phyloP scores from a whole-genome alignment of 2,113 vertebrate genomes.

The Sinocyclocheilus anshuiensis region DNA sequence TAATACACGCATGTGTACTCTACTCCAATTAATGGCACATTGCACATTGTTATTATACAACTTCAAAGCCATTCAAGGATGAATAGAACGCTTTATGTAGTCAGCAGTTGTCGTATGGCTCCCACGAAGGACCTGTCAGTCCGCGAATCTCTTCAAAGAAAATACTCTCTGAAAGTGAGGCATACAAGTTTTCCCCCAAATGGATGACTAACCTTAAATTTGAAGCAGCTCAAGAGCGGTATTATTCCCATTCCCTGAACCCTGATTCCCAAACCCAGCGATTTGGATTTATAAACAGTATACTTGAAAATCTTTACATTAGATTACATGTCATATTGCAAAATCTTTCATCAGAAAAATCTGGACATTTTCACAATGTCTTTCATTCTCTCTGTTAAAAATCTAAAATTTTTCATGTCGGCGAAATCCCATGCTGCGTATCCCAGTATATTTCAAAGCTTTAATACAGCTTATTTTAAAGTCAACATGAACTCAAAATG shows the following conservation, averaged over 20 bases:
- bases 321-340: conserved; percentile 45
- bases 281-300: conserved; percentile 39
- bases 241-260: conserved; percentile 6
- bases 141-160: conserved; percentile 8
- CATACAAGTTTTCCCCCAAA: not conserved
- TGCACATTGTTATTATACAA: conserved; percentile 45
- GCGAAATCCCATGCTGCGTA: conserved; percentile 8
- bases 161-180: conserved; percentile 27
- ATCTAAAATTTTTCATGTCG: conserved; percentile 31
- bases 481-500: conserved; percentile 32
- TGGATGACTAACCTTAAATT: conserved; percentile 8
- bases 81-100: conserved; percentile 26
- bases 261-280: conserved; percentile 22
- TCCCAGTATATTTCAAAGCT: conserved; percentile 36
- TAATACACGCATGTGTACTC: conserved; percentile 46
- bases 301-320: conserved; percentile 41
- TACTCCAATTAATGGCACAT: conserved; percentile 46
- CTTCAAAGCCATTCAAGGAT: conserved; percentile 40
- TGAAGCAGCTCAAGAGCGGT: not conserved
- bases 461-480: conserved; percentile 35
- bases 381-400: conserved; percentile 37
- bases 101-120: conserved; percentile 40
- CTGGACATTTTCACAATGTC: conserved; percentile 18
- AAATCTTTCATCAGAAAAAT: conserved; percentile 39
- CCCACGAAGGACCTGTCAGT: not conserved